These are phyloP conservation scores for Bibio marci DNA, from an alignment of 2,888 invertebrate species.

Conservation along the genomic window DNA sequence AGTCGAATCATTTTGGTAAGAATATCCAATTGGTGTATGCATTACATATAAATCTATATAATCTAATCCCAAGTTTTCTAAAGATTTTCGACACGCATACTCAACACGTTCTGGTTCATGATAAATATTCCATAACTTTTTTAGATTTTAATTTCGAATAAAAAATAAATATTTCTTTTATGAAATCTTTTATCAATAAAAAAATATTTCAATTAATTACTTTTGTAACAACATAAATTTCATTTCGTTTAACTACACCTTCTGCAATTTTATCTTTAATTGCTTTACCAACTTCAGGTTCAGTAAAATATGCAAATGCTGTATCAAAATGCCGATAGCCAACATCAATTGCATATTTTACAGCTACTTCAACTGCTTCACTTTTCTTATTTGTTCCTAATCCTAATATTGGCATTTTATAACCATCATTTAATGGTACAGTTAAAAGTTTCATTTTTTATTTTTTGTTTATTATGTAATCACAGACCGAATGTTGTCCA, in stretches of 20 bases:
- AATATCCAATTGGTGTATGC: slow-evolving; percentile 65
- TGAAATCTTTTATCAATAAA: neutral
- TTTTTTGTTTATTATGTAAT: too few relatives aligned
- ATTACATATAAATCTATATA: slow-evolving; percentile 69
- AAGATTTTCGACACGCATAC: slow-evolving; percentile 40
- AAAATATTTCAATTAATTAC: slow-evolving; percentile 10
- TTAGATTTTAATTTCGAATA: neutral
- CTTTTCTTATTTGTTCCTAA: slow-evolving; percentile 44
- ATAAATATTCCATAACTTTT: slow-evolving; percentile 19
- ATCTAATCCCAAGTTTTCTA: slow-evolving; percentile 44
- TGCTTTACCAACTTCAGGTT: slow-evolving; percentile 29
- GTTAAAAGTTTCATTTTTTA: slow-evolving; percentile 17
- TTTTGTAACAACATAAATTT: slow-evolving; percentile 25
- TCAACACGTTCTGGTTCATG: slow-evolving; percentile 52
- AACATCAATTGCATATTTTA: slow-evolving; percentile 30
- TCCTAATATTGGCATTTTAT: slow-evolving; percentile 40
- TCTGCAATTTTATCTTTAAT: slow-evolving; percentile 27
- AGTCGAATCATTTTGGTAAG: too few relatives aligned
- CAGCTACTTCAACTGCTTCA: slow-evolving; percentile 10
- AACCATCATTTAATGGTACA: slow-evolving; percentile 37
- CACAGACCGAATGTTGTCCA: too few relatives aligned
- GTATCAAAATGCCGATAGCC: slow-evolving; percentile 39
- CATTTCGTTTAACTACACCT: slow-evolving; percentile 29
- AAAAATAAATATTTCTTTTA: too few relatives aligned
- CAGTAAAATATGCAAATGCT: slow-evolving; percentile 33